Evolutionary conservation across 2,888 invertebrate genomes (phyloP).

Genomic region (Leptinotarsa juncta): DNA sequence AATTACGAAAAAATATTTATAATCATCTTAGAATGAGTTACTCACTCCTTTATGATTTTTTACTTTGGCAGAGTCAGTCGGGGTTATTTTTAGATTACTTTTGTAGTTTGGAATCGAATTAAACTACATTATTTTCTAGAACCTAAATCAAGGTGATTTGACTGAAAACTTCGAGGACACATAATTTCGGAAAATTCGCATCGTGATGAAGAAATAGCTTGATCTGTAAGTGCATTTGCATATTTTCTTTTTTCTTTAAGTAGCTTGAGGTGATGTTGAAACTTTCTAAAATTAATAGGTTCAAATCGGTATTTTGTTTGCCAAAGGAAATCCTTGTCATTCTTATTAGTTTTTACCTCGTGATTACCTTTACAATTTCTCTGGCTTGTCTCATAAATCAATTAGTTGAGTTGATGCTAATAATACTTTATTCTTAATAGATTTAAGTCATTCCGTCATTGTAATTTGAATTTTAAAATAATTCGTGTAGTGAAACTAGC

Average conservation of each 20-base stretch:
- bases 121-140: slow-evolving; percentile 35
- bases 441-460: not conserved
- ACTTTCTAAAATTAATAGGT: slow-evolving; percentile 18
- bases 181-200: not conserved
- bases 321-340: slow-evolving; percentile 4
- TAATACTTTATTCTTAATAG: not conserved
- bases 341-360: not conserved
- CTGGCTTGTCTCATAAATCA: not conserved
- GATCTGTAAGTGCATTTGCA: slow-evolving; percentile 1
- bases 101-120: slow-evolving; percentile 33
- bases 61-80: slow-evolving; percentile 32
- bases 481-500: not conserved
- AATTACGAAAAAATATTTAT: slow-evolving; percentile 27
- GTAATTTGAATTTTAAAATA: not conserved
- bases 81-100: slow-evolving; percentile 41
- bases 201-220: not conserved
- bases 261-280: not conserved
- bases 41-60: slow-evolving; percentile 32
- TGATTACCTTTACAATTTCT: slow-evolving; percentile 1
- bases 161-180: not conserved
- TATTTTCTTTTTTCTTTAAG: not conserved
- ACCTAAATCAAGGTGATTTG: slow-evolving; percentile 35
- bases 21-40: slow-evolving; percentile 18
- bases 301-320: slow-evolving; percentile 3
- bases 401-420: not conserved